Percentiles rank a stretch among this genome's conserved stretches.
These are phyloP conservation scores for Phrynocephalus forsythii DNA, from an alignment of 2,797 vertebrate genomes.

Conservation along the genomic window DNA sequence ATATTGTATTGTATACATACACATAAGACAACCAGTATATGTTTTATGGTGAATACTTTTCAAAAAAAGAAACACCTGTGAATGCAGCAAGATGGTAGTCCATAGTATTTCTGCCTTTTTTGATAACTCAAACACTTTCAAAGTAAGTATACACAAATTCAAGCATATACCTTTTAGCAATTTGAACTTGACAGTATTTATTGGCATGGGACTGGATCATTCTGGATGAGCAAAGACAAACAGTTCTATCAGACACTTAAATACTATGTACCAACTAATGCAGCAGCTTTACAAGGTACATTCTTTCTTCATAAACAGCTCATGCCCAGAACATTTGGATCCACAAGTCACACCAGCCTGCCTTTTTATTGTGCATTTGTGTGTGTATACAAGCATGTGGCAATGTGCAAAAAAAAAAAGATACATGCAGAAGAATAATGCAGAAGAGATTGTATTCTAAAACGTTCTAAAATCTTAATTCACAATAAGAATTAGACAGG, in stretches of 20 bases:
- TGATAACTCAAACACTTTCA: neutral
- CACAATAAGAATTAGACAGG: neutral
- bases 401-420: neutral
- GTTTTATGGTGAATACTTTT: slow-evolving; percentile 47
- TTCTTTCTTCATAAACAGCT: neutral
- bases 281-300: slow-evolving; percentile 46
- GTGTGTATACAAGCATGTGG: rapidly evolving
- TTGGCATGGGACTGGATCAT: slow-evolving; percentile 3
- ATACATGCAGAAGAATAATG: neutral
- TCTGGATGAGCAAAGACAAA: slow-evolving; percentile 6
- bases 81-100: neutral
- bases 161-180: neutral
- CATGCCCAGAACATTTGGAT: no score
- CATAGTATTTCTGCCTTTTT: neutral
- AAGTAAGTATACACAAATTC: neutral
- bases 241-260: slow-evolving; percentile 43
- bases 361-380: neutral
- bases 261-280: slow-evolving; percentile 67
- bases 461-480: neutral
- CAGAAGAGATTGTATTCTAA: slow-evolving; percentile 5
- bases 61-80: neutral
- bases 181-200: neutral
- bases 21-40: slow-evolving; percentile 8
- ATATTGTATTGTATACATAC: rapidly evolving
- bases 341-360: no score